These are phyloP conservation scores for Chinchilla lanigera DNA, from an alignment of 2,113 vertebrate species.

Conservation along the genomic window DNA sequence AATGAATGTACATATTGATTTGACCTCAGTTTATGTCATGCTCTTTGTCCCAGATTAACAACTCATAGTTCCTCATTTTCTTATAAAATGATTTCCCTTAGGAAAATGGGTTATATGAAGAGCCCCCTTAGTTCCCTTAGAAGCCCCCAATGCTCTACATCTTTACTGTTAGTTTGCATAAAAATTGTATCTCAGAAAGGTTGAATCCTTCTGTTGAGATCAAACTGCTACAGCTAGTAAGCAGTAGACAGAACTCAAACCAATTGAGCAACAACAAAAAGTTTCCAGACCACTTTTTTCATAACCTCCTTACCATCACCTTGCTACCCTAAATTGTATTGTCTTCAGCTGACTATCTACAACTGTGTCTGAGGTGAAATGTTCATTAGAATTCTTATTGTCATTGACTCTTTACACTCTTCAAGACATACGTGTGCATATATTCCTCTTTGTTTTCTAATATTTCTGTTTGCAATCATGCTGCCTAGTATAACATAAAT, in stretches of 20 bases:
- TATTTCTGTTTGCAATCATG: background rate
- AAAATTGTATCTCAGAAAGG: background rate
- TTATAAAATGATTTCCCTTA: background rate
- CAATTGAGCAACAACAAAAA: background rate
- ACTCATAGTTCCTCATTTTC: background rate
- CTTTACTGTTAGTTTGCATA: background rate
- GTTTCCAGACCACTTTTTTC: background rate
- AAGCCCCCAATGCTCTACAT: background rate
- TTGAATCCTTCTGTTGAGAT: background rate
- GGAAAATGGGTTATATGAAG: background rate
- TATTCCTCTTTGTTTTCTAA: background rate
- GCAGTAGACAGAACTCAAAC: background rate
- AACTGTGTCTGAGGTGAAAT: conserved; percentile 8
- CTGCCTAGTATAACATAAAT: background rate
- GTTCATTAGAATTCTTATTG: background rate
- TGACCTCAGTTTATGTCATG: background rate
- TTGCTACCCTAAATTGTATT: background rate
- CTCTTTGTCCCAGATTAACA: background rate
- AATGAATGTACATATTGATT: background rate
- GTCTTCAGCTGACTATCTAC: background rate
- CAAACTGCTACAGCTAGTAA: background rate
- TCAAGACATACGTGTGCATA: background rate
- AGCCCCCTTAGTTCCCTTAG: background rate
- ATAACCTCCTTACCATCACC: background rate
- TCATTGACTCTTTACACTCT: background rate